Conservation (phyloP, 2,888 invertebrate species). For the Drosophila cyrtoloma region DNA sequence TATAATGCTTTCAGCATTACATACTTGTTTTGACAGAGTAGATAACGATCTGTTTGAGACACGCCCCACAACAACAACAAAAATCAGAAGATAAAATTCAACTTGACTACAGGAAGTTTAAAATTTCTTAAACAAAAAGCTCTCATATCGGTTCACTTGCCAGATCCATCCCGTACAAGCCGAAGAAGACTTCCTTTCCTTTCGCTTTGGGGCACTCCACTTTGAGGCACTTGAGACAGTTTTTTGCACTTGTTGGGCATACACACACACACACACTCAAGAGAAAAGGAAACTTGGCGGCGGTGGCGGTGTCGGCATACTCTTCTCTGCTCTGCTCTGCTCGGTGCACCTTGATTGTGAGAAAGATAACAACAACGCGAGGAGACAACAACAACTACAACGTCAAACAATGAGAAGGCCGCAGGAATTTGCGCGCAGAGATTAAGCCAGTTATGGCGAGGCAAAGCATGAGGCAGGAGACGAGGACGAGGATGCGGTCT, state of each 20-base stretch:
- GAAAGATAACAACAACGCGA: conserved; percentile 74
- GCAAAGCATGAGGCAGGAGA: conserved; percentile 5
- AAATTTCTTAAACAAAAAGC: conserved; percentile 75
- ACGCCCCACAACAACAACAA: conserved; percentile 42
- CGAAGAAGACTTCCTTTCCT: conserved; percentile 71
- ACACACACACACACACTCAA: conserved; percentile 24
- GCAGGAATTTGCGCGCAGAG: conserved; percentile 76
- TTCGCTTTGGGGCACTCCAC: conserved; percentile 48
- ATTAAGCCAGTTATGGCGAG: conserved; percentile 65
- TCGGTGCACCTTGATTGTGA: conserved; percentile 78
- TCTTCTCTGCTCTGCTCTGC: conserved; percentile 31
- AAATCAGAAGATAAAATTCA: conserved; percentile 40
- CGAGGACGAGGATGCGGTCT: conserved; percentile 1
- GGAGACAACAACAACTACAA: conserved; percentile 58
- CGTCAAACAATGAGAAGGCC: conserved; percentile 77
- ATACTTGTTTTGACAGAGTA: conserved; percentile 44
- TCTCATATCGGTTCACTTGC: conserved; percentile 63
- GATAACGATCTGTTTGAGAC: conserved; percentile 51
- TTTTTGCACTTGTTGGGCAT: conserved; percentile 71
- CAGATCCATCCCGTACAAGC: conserved; percentile 48
- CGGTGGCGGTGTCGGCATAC: conserved; percentile 47
- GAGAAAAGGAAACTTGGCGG: conserved; percentile 39
- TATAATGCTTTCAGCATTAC: conserved; percentile 32
- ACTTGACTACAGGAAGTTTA: conserved; percentile 79
- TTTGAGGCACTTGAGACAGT: conserved; percentile 72